Evolutionary conservation across 2,113 vertebrate species (phyloP).

Genomic region (Lamprotornis superbus): DNA sequence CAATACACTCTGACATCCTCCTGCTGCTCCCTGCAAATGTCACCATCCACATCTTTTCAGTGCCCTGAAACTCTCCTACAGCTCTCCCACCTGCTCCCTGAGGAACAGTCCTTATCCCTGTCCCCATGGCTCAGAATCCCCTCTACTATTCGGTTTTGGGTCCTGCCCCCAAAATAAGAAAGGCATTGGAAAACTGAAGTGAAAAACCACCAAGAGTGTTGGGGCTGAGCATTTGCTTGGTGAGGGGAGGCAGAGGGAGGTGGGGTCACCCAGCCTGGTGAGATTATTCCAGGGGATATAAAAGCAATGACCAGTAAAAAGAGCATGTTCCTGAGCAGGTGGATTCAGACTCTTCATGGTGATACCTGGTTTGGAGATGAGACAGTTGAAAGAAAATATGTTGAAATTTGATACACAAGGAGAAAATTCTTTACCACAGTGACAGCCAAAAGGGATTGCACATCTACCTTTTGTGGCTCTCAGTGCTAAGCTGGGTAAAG

Average conservation of each 20-base stretch:
- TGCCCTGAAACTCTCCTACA: background rate
- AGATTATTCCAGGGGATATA: background rate
- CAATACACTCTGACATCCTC: background rate
- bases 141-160: accelerated
- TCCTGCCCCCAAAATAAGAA: background rate
- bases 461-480: background rate
- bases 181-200: background rate
- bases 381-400: background rate
- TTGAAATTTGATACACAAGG: background rate
- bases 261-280: background rate
- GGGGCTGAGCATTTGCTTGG: background rate
- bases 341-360: background rate
- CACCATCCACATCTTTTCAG: background rate
- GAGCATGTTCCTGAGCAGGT: background rate
- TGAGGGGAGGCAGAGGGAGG: background rate
- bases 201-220: background rate
- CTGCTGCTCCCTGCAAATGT: background rate
- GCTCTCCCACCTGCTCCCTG: background rate
- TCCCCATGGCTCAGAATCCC: background rate
- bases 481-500: background rate
- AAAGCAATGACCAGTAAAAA: background rate
- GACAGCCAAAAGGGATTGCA: background rate
- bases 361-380: background rate
- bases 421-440: background rate
- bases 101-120: background rate